Evolutionary conservation across 1,140 invertebrate species (phyloP), one percentile per base, ranked within the genome.

Genomic region (Drosophila kanapiae): DNA sequence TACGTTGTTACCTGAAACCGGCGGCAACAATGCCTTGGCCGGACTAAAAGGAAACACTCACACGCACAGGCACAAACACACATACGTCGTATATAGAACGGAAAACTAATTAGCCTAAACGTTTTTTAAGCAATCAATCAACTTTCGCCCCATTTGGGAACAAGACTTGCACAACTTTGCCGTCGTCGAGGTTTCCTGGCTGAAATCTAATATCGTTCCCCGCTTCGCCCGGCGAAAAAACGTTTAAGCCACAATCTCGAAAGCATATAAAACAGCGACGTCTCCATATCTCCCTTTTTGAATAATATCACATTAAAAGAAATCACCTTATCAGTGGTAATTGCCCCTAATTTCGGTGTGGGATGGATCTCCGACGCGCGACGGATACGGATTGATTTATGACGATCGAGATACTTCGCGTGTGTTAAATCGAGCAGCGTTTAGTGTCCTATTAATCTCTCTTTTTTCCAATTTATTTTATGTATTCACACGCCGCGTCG

Each of bases 241-340:
- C 61, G 38, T 56, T 40, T 29, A 38, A 16, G 33, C 35, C 54
- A 48, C 60, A 51, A 58, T 51, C 35, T 58, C 54, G n/a, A 37
- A 58, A 29, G 47, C 58, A 47, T 43, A 76, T n/a, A 58, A 38
- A 63, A 48, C 35, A 27, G 23, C 31, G 35, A 38, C 11, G 59
- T 37, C 51, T 65, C 65, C 42, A 37, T 59, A 27, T 61, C n/a
- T 37, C 9, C 31, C 47, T 61, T 27, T 29, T 57, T 60, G 9
- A 48, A 85, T 42, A 75, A 37, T 45, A 40, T 35, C 80, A 90
- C 80, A 75, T 79, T 65, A 76, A 82, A 70, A 33, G 64, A 74
- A 58, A 74, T 62, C 83, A 82, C 83, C 75, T 76, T 87, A 65
- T 72, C 68, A 90, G 63, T 75, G 61, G 69, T 88, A 81, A 78